A percentile compares a stretch with the other conserved stretches of the same genome.
phyloP scores from a whole-genome alignment of 2,797 vertebrate species.

The Pelobates cultripes region DNA sequence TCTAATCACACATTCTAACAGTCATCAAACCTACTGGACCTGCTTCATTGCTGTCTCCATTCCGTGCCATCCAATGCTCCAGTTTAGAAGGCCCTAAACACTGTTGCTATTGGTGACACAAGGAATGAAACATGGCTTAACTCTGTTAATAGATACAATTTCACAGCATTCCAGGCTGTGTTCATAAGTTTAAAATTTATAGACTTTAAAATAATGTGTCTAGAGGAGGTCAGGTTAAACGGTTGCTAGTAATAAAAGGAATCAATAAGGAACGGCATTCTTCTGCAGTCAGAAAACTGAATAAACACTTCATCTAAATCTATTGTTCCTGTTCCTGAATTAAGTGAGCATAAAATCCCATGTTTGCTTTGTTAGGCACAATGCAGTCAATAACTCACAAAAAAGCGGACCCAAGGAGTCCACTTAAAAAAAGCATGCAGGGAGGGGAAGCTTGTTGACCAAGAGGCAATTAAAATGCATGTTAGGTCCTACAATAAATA shows the following conservation, averaged over 20 bases:
- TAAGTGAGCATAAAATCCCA: constrained; percentile 81
- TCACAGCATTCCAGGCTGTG: constrained; percentile 71
- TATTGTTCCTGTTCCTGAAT: constrained; percentile 79
- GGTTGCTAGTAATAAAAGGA: constrained; percentile 77
- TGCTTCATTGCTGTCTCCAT: constrained; percentile 52
- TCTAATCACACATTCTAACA: constrained; percentile 52
- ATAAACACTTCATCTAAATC: constrained; percentile 83
- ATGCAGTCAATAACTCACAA: constrained; percentile 65
- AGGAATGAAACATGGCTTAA: constrained; percentile 63
- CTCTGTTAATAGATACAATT: constrained; percentile 77
- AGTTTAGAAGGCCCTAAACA: constrained; percentile 72
- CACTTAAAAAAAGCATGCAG: constrained; percentile 61
- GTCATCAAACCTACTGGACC: constrained; percentile 57
- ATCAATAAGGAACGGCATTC: constrained; percentile 76
- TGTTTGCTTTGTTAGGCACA: constrained; percentile 76
- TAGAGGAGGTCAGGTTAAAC: constrained; percentile 78
- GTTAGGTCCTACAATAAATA: constrained; percentile 71
- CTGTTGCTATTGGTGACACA: constrained; percentile 72
- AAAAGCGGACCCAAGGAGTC: constrained; percentile 61
- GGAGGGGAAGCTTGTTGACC: constrained; percentile 67
- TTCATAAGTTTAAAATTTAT: constrained; percentile 78
- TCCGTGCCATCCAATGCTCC: constrained; percentile 61
- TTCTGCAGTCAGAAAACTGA: constrained; percentile 76
- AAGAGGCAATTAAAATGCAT: constrained; percentile 68
- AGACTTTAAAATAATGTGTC: constrained; percentile 79